Percentiles rank a stretch among this genome's conserved stretches.
Conservation (phyloP, 2,797 vertebrate species). For the Crenuchus spilurus region DNA sequence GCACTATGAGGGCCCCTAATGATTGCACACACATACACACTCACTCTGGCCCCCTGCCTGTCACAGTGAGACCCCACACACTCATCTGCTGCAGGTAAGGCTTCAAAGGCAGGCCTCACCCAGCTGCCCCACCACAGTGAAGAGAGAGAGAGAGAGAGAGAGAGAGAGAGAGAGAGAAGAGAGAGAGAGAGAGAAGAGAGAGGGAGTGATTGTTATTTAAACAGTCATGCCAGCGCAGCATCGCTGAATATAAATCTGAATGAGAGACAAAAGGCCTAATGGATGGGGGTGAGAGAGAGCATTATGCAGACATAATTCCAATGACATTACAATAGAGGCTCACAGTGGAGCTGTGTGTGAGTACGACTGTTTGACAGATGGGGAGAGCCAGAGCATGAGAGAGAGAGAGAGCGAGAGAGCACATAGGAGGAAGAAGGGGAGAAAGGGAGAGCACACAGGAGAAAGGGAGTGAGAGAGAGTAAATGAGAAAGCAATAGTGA, state of each 20-base stretch:
- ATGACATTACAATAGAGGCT: constrained; percentile 46
- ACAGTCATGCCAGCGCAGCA: constrained; percentile 45
- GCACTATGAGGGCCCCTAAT: constrained; percentile 38
- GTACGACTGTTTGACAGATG: constrained; percentile 37
- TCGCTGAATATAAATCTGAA: constrained; percentile 50
- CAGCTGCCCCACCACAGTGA: constrained; percentile 36
- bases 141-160: constrained; percentile 17
- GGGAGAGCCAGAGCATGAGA: constrained; percentile 1
- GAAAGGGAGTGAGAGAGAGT: not conserved
- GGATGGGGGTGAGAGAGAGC: constrained; percentile 31
- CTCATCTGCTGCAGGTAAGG: constrained; percentile 52
- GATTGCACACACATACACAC: constrained; percentile 28
- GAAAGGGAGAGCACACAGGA: not conserved
- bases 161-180: not conserved
- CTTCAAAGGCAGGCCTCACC: constrained; percentile 51
- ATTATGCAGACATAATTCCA: constrained; percentile 46
- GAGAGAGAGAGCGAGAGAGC: not conserved
- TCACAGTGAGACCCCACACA: constrained; percentile 51
- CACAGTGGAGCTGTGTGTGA: constrained; percentile 18
- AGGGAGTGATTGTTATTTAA: constrained; percentile 55
- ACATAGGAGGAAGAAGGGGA: not conserved
- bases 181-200: not conserved
- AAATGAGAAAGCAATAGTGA: too few relatives aligned
- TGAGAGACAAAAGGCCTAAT: constrained; percentile 54
- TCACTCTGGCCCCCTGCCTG: constrained; percentile 24